Evolutionary conservation across 92 coral and sea anemone species (phyloP), one percentile per base, ranked within the genome.

Genomic region (Hydrozoanthus gracilis): DNA sequence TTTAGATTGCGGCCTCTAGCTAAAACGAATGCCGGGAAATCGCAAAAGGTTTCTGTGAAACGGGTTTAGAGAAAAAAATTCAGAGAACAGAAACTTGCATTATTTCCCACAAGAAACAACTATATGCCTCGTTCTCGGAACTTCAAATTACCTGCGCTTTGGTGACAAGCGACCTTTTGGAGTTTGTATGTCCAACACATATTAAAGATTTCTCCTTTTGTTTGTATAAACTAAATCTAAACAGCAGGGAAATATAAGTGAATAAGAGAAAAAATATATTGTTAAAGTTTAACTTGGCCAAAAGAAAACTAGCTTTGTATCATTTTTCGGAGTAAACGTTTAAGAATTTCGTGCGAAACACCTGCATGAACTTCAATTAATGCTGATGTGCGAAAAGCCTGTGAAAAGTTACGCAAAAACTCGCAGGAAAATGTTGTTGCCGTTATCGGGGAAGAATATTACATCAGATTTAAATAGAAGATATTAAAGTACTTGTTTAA

Each of bases 31-130:
- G 73, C 56, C 85, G 60, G 49, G 39, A 70, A 64, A 20, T 78
- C 44, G 56, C 16, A 20, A 48, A 66, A 65, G 20, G 54, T 49
- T 80, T 35, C 48, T 8, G 7, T 64, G 17, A 60, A 9, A 8
- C 48, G 12, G 55, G 20, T 9, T 9, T 75, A 9, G 15, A 76
- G 15, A 76, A 76, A 55, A n/a, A 51, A 54, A 11, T 16, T n/a
- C 17, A 76, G 44, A 17, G 52, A 47, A 67, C 72, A 48, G 8
- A 27, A 2, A 51, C 4, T 8, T 73, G 49, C 3, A 4, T 12
- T 47, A 47, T 16, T 78, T 78, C 71, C 83, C 83, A 78, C 83
- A 50, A 55, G 60, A 78, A 78, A 7, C 15, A 46, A 35, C 20
- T 61, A 14, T 7, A 13, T 27, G 66, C 55, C 55, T 76, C 17